Base-by-base conservation (phyloP, 2,113 vertebrate genomes). In the Alaudala cheleensis region DNA sequence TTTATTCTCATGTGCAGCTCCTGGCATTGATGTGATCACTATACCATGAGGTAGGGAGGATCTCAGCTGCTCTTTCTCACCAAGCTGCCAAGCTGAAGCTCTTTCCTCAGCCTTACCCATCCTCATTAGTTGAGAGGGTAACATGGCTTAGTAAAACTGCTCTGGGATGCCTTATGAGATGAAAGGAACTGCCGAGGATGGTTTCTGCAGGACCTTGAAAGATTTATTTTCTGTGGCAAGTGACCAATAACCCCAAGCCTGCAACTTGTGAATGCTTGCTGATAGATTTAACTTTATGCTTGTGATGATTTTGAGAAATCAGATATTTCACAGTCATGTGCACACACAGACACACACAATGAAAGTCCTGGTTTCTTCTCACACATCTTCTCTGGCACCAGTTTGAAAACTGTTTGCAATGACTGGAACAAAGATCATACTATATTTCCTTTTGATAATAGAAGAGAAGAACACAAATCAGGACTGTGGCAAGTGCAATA, bases 1-100 rank as follows among this genome's bases (percentile, higher is more conserved):
- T 91, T 91, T 90, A 82, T 87, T 91, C 70, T 92, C 78, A 81
- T 56, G 50, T 58, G 62, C 71, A 88, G 78, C 62, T 90, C 50
- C 70, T 95, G 78, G 78, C 62, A 91, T 50, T 91, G 81, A 87
- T 90, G 66, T 80, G 91, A 80, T 95, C 61, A 72, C 65, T 69
- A 47, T 61, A 60, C 69, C 71, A 88, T 69, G 79, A 83, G 28
- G n/a, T 61, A 92, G 50, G 33, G 94, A n/a, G 45, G 62, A 77
- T 95, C 92, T 90, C 49, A 79, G 50, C 60, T 95, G 23, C 64
- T 86, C 47, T 86, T 77, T 91, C 54, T 88, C 56, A 69, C 13
- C 33, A 85, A 53, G 44, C n/a, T 89, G 73, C 57, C 70, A 77
- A 65, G 62, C 14, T 81, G 64, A 51, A 84, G 77, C 33, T 90